Evolutionary conservation across 1,140 invertebrate genomes (phyloP), one percentile per base, ranked within the genome.

Genomic region (Drosophila dunni): DNA sequence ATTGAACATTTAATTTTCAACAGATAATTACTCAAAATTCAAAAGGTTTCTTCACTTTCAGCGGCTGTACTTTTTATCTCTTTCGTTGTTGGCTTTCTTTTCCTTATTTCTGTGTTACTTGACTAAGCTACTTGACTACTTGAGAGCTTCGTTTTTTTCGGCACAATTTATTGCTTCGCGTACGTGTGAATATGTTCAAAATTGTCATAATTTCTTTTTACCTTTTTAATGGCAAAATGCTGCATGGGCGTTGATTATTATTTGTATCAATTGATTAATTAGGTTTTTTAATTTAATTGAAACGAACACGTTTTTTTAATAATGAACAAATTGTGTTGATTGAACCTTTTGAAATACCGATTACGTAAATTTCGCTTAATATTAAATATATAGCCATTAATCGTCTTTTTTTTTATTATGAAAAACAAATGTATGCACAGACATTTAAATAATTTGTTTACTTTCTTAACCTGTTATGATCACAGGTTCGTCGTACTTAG

Each of bases 121-220:
- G 89, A 72, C 61, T 75, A 83, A 83, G 53, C 84, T 60, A 10
- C 38, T 78, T 68, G 58, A 51, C 84, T 60, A 10, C 38, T 78
- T 68, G 58, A 51, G 69, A 63, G 24, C 17, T 51, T 71, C 13
- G 58, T 13, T 33, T 51, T 57, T 70, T 80, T 81, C 67, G 74
- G 78, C 84, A 80, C 80, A 80, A 89, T 78, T 73, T 66, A 64
- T 51, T 78, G 44, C 78, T 33, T 34, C 29, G 29, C 33, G 50
- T 88, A 88, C 83, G 84, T 89, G 84, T 72, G 74, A 77, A 78
- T 79, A 88, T 86, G 83, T 65, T 64, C 51, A 13, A 29, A 63
- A 54, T 71, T 44, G 36, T 24, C 62, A 64, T 80, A 58, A 63
- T 75, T 78, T 75, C 45, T 61, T 71, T 79, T 54, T 8, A 13